phyloP scores from a whole-genome alignment of 2,113 vertebrate species.

The Odocoileus virginianus region DNA sequence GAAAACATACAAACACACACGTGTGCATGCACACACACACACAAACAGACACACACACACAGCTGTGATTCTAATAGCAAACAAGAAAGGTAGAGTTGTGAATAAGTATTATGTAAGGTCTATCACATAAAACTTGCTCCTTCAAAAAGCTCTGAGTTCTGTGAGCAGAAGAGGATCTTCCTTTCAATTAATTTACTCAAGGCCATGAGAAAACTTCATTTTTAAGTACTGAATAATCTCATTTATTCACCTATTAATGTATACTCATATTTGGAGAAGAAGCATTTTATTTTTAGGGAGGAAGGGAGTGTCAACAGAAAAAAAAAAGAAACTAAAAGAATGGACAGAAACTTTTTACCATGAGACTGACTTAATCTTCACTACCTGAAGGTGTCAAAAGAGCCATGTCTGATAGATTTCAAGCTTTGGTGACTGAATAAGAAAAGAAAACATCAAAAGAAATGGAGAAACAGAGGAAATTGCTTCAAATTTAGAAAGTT shows the following conservation, averaged over 20 bases:
- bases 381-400: neutral
- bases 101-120: neutral
- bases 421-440: neutral
- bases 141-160: neutral
- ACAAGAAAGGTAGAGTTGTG: neutral
- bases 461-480: neutral
- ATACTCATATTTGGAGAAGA: neutral
- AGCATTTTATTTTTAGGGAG: neutral
- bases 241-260: neutral
- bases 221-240: neutral
- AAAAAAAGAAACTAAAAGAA: neutral
- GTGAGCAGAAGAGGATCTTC: neutral
- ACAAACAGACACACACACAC: neutral
- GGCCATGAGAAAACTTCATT: neutral
- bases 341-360: neutral
- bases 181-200: neutral
- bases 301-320: neutral
- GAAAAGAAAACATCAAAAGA: neutral
- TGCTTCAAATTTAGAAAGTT: neutral
- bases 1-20: neutral
- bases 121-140: neutral
- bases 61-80: neutral
- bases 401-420: neutral
- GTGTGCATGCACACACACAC: rapidly evolving
- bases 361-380: neutral